Evolutionary conservation across 2,888 invertebrate genomes (phyloP), one percentile per base, ranked within the genome.

Genomic region (Myathropa florea): DNA sequence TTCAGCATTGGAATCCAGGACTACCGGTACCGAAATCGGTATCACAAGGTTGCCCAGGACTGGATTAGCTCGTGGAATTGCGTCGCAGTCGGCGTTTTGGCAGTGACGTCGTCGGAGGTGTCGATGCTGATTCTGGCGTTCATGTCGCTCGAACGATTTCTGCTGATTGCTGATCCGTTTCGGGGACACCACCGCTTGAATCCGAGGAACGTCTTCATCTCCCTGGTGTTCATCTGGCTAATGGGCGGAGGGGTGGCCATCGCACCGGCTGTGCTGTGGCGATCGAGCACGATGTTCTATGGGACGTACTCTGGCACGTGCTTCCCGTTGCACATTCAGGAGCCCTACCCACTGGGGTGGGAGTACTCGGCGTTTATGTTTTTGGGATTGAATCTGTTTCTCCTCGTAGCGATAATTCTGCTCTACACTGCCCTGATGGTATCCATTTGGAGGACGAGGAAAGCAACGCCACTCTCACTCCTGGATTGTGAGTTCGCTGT

Each of bases 61-160:
- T 96, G 96, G 96, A 94, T 95, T 90, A 93, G 94, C 9, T 95
- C 95, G 0, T 94, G 94, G 94, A 91, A 93, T n/a, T 96, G 96
- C 91, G 94, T 94, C 0, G 89, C 93, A 1, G 92, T 94, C 36
- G 96, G 96, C 33, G 93, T 94, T 4, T 88, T 95, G 39, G 95
- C 95, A 0, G 95, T 96, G 92, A 94, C 94, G 24, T 95, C 96
- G 1, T 94, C 94, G 2, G 95, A 96, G 93, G 95, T 95, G 1
- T 95, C 96, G 7, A 94, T 96, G 90, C 91, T 96, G 55, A 95
- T 96, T 79, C 91, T 96, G 87, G 94, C 95, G 1, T 95, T 95
- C 89, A 95, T 96, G 94, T 95, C 96, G 0, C 91, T 96, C 88
- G 96, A 96, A 89, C 93, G 96, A 88, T 96, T 95, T 90, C 91